Evolutionary conservation across 2,113 vertebrate genomes (phyloP).

Genomic region (Opisthocomus hoazin): DNA sequence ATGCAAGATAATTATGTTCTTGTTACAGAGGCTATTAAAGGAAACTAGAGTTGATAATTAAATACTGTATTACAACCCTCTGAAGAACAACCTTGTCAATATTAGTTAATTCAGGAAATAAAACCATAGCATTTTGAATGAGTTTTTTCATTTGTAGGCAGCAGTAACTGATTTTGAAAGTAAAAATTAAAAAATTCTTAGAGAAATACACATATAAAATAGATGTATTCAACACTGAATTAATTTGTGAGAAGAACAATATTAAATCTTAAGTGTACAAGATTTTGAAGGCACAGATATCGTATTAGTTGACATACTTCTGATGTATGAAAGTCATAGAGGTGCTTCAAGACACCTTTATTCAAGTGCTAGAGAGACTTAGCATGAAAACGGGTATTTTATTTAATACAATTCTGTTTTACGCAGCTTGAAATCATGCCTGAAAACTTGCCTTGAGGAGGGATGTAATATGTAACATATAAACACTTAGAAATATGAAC

Average conservation of each 20-base stretch:
- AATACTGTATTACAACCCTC: conserved; percentile 59
- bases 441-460: not conserved
- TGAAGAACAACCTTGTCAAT: conserved; percentile 54
- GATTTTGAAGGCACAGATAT: not conserved
- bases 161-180: not conserved
- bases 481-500: not conserved
- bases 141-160: not conserved
- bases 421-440: not conserved
- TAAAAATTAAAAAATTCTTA: not conserved
- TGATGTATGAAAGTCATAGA: not conserved
- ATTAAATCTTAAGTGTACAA: not conserved
- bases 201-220: not conserved
- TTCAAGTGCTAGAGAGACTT: not conserved
- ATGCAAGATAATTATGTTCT: conserved; percentile 67
- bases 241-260: not conserved
- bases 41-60: conserved; percentile 68
- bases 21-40: conserved; percentile 64
- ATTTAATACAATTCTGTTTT: not conserved
- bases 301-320: not conserved
- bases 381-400: not conserved
- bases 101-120: not conserved
- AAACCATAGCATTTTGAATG: not conserved
- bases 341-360: not conserved
- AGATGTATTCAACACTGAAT: not conserved
- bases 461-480: not conserved